Evolutionary conservation across 2,113 vertebrate species (phyloP).

Genomic region (Ardeotis arabs): DNA sequence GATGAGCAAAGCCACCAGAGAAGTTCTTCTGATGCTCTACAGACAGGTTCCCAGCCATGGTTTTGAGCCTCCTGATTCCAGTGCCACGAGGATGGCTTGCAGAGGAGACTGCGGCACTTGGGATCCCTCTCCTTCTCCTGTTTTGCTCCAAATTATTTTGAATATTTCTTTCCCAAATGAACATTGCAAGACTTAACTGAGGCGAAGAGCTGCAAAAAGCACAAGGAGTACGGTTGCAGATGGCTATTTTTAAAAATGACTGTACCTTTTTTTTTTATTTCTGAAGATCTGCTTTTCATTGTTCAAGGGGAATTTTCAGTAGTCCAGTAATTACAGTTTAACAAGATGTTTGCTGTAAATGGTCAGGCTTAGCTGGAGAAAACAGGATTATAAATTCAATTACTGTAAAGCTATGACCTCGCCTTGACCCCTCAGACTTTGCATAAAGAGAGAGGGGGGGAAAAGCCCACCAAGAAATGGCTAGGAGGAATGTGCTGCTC

Average conservation of each 20-base stretch:
- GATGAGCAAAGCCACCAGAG: neutral
- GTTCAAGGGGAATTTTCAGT: slow-evolving; percentile 39
- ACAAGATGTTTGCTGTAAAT: slow-evolving; percentile 75
- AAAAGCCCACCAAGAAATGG: slow-evolving; percentile 76
- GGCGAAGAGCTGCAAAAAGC: neutral
- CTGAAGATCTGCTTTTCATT: slow-evolving; percentile 48
- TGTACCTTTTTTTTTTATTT: slow-evolving; percentile 6
- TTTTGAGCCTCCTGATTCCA: slow-evolving; percentile 2
- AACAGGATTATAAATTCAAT: slow-evolving; percentile 83
- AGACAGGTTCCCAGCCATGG: slow-evolving; percentile 24
- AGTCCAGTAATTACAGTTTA: slow-evolving; percentile 70
- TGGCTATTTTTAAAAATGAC: neutral
- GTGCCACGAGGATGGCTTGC: neutral
- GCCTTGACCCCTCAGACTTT: slow-evolving; percentile 85
- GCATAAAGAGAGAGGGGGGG: slow-evolving; percentile 71
- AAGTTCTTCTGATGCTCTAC: neutral
- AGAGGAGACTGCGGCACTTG: neutral
- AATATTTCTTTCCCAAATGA: neutral
- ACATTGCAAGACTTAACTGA: neutral
- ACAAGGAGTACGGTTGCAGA: neutral
- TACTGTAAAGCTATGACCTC: slow-evolving; percentile 85
- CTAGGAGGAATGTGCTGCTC: slow-evolving; percentile 85
- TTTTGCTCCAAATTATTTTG: neutral
- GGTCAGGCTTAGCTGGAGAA: slow-evolving; percentile 72
- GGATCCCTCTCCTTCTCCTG: neutral